These are phyloP conservation scores for Nezara viridula DNA, from an alignment of 2,888 invertebrate species.

Conservation along the genomic window DNA sequence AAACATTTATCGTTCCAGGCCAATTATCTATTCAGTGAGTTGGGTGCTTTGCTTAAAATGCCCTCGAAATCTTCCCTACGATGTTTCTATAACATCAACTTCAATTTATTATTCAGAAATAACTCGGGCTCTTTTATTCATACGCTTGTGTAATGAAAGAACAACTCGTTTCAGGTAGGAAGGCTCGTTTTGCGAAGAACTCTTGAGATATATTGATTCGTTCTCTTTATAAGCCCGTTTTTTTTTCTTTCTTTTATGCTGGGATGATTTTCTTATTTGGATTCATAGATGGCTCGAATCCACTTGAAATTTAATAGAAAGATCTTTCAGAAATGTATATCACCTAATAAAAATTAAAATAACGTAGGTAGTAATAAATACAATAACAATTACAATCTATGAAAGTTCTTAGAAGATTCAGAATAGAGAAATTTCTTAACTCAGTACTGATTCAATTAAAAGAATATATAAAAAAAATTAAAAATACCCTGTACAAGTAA, in stretches of 20 bases:
- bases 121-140: not conserved
- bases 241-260: not conserved
- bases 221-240: not conserved
- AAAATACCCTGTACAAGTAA: too few species aligned
- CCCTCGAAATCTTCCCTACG: not conserved
- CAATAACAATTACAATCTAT: too few species aligned
- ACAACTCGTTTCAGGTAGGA: not conserved
- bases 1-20: not conserved
- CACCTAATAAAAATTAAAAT: not conserved
- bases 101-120: not conserved
- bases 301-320: not conserved
- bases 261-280: not conserved
- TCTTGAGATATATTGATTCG: not conserved
- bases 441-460: too few species aligned
- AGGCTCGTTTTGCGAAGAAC: not conserved
- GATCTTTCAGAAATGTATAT: not conserved
- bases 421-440: too few species aligned
- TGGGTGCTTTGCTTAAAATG: not conserved
- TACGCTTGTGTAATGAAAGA: not conserved
- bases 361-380: too few species aligned
- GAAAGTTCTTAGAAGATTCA: too few species aligned
- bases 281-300: not conserved
- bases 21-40: not conserved
- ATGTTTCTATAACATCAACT: slow-evolving; percentile 7
- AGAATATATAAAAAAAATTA: too few species aligned